Percentiles rank a stretch among this genome's conserved stretches.
Evolutionary conservation across 2,113 vertebrate species (phyloP).

Genomic region (Heteronetta atricapilla): DNA sequence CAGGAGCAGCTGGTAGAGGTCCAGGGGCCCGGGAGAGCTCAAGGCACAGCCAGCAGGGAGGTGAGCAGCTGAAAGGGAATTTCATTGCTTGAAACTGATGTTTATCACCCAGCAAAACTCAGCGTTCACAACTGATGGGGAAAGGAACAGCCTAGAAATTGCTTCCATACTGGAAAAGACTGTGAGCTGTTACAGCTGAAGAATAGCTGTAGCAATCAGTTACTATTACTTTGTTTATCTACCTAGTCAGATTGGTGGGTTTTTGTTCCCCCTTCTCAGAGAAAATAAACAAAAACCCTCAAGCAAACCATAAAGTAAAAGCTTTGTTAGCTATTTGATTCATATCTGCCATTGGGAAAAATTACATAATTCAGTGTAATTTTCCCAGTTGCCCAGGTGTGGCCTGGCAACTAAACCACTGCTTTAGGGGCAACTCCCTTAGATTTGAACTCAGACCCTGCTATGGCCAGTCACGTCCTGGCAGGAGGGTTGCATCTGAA

Average conservation of each 20-base stretch:
- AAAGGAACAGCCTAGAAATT: not conserved
- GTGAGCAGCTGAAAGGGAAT: not conserved
- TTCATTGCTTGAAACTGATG: rapidly evolving
- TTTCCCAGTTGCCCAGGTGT: not conserved
- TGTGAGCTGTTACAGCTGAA: not conserved
- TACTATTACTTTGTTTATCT: not conserved
- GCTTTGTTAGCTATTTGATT: not conserved
- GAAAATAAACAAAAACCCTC: not conserved
- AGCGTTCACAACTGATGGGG: not conserved
- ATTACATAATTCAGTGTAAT: not conserved
- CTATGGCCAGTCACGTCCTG: not conserved
- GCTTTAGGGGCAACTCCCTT: not conserved
- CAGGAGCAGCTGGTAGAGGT: not conserved
- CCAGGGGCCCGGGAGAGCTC: not conserved
- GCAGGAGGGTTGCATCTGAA: not conserved
- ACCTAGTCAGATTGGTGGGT: not conserved
- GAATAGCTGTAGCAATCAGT: not conserved
- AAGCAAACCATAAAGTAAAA: not conserved
- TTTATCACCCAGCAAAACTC: not conserved
- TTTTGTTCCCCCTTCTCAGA: not conserved
- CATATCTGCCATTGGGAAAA: not conserved
- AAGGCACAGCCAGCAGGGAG: not conserved
- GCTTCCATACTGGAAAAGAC: not conserved
- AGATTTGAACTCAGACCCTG: not conserved
- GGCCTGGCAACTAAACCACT: not conserved